phyloP scores from a whole-genome alignment of 2,888 invertebrate genomes.

The Glyphotaelius pellucidus region DNA sequence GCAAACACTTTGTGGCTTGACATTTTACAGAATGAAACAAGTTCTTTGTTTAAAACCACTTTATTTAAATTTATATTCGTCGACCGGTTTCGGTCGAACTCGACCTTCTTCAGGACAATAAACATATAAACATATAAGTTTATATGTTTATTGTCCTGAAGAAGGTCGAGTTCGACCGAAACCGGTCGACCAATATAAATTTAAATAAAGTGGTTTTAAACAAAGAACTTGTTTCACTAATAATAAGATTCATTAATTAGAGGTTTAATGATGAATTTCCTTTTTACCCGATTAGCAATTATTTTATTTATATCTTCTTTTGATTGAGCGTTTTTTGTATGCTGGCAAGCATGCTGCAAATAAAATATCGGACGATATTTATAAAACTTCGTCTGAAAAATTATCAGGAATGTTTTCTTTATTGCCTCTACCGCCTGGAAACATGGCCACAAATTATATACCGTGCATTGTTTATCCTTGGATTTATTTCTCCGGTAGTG shows the following conservation, averaged over 20 bases:
- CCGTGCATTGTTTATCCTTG: constrained; percentile 44
- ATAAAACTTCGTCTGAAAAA: not conserved
- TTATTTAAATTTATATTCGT: too few relatives aligned
- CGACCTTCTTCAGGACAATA: too few relatives aligned
- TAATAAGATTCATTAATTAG: not conserved
- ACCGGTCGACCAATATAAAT: too few relatives aligned
- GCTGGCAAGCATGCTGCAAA: not conserved
- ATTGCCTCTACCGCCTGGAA: not conserved
- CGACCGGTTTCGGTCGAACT: too few relatives aligned
- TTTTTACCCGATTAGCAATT: not conserved
- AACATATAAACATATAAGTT: too few relatives aligned
- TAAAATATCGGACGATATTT: not conserved
- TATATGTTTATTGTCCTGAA: too few relatives aligned
- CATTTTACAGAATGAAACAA: too few relatives aligned
- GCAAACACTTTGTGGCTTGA: too few relatives aligned
- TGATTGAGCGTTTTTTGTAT: not conserved
- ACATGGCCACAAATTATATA: not conserved
- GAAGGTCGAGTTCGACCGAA: too few relatives aligned
- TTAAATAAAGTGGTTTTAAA: too few relatives aligned
- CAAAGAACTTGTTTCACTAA: too few relatives aligned
- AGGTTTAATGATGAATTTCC: not conserved
- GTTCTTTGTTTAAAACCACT: too few relatives aligned
- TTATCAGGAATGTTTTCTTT: not conserved
- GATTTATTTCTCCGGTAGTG: constrained; percentile 23
- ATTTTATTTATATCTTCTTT: not conserved